Conservation (phyloP, 92 coral and sea anemone species). For the Hydrozoanthus gracilis region DNA sequence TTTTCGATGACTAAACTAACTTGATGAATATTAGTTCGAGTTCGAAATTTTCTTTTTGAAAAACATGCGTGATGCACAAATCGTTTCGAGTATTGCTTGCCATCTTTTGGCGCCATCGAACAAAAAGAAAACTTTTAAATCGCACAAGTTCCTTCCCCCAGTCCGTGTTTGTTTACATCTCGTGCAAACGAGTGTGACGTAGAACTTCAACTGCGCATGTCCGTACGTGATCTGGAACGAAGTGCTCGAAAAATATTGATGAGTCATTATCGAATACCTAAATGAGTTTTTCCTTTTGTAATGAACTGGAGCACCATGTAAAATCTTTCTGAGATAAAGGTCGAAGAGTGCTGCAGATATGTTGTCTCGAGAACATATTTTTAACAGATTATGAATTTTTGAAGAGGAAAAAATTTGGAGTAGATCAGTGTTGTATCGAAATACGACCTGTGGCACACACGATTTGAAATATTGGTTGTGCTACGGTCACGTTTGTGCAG, state of each 20-base stretch:
- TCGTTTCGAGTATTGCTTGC: background rate
- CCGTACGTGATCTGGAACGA: constrained; percentile 31
- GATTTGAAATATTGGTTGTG: too few relatives aligned
- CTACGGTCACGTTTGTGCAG: too few relatives aligned
- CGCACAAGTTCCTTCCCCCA: background rate
- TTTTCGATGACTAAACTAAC: background rate
- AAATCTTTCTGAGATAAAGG: too few relatives aligned
- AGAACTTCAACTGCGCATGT: background rate
- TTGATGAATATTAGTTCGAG: background rate
- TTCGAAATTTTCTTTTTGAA: background rate
- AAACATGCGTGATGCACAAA: background rate
- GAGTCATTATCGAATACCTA: background rate
- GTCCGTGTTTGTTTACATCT: constrained; percentile 12
- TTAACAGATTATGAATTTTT: too few relatives aligned
- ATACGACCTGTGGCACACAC: too few relatives aligned
- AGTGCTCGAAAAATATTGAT: background rate
- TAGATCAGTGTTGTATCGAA: too few relatives aligned
- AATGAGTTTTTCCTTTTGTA: too few relatives aligned
- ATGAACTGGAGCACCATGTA: too few relatives aligned
- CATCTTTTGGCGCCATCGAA: background rate
- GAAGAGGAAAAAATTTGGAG: too few relatives aligned
- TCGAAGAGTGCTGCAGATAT: too few relatives aligned
- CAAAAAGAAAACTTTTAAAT: background rate
- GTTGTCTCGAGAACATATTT: too few relatives aligned
- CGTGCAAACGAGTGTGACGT: constrained; percentile 9